Percentiles rank a stretch among this genome's conserved stretches.
Evolutionary conservation across 2,113 vertebrate species (phyloP).

Genomic region (Elephantulus edwardii): DNA sequence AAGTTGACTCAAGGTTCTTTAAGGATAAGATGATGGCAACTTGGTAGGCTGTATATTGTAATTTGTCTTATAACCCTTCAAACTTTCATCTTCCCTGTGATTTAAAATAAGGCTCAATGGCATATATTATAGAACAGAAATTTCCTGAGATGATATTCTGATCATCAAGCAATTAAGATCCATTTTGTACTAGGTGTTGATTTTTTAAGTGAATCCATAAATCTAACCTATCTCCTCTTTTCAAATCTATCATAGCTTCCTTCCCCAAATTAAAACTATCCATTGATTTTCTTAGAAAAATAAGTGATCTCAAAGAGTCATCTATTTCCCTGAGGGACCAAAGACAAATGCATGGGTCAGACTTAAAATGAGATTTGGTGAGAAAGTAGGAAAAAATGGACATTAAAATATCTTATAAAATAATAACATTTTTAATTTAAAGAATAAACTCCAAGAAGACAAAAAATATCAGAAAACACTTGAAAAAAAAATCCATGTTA

Average conservation of each 20-base stretch:
- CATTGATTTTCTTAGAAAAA: background rate
- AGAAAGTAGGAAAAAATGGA: background rate
- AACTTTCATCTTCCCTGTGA: background rate
- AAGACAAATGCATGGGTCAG: background rate
- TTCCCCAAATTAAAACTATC: background rate
- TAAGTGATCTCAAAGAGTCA: background rate
- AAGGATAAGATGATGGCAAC: background rate
- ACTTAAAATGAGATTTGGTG: background rate
- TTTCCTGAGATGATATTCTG: background rate
- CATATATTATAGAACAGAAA: background rate
- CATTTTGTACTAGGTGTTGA: background rate
- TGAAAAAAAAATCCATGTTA: background rate
- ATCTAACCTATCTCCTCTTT: constrained; percentile 24
- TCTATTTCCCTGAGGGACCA: background rate
- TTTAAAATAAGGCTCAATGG: background rate
- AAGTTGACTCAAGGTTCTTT: constrained; percentile 34
- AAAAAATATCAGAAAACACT: background rate
- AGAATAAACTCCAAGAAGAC: background rate
- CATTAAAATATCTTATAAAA: background rate
- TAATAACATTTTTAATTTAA: background rate
- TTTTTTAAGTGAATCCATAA: background rate
- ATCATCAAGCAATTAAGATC: constrained; percentile 36
- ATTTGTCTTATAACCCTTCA: background rate
- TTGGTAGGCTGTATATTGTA: constrained; percentile 19
- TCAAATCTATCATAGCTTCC: background rate